Percentiles rank a stretch among this genome's conserved stretches.
Evolutionary conservation across 1,140 invertebrate species (phyloP).

Genomic region (Bombus picipes): DNA sequence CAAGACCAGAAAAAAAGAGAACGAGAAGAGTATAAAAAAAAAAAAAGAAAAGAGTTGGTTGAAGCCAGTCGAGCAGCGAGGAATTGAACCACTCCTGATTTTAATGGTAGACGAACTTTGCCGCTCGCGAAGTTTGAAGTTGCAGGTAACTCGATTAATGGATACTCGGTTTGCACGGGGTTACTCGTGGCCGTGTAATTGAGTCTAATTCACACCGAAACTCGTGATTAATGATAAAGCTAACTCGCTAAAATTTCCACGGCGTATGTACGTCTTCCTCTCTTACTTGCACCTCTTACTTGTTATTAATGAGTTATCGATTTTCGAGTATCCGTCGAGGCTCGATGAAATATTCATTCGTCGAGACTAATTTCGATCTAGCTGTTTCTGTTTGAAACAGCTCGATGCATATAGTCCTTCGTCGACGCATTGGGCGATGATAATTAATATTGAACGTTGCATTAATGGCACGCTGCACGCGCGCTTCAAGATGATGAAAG

Average conservation of each 20-base stretch:
- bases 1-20: background rate
- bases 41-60: constrained; percentile 23
- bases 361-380: background rate
- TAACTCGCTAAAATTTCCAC: constrained; percentile 63
- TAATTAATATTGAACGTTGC: constrained; percentile 13
- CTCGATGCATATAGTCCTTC: background rate
- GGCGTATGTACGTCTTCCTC: background rate
- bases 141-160: constrained; percentile 68
- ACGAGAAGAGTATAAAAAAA: background rate
- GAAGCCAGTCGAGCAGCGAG: constrained; percentile 51
- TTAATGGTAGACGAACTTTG: constrained; percentile 65
- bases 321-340: background rate
- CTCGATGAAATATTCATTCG: constrained; percentile 16
- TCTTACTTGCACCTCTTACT: background rate
- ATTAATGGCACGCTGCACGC: background rate
- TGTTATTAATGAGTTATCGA: constrained; percentile 22
- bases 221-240: constrained; percentile 63
- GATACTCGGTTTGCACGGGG: constrained; percentile 67
- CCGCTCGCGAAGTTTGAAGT: constrained; percentile 67
- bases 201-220: constrained; percentile 68
- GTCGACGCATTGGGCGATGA: background rate
- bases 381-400: constrained; percentile 8
- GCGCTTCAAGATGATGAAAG: background rate
- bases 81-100: constrained; percentile 67
- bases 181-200: constrained; percentile 68